phyloP scores from a whole-genome alignment of 2,888 invertebrate species.

The Sminthurinus aureus region DNA sequence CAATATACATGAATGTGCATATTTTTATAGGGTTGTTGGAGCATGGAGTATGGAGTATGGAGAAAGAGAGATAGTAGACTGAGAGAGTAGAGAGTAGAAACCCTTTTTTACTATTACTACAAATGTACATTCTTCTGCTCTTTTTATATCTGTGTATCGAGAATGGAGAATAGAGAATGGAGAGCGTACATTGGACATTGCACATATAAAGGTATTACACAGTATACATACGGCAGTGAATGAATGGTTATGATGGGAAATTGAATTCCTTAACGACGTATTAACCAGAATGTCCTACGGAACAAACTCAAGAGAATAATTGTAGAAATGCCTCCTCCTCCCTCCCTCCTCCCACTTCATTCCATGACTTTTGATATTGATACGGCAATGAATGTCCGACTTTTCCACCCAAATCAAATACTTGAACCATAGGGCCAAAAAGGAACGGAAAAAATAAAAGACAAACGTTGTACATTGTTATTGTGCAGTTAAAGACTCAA shows the following conservation, averaged over 20 bases:
- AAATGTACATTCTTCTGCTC: background rate
- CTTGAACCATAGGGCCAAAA: background rate
- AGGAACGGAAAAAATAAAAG: background rate
- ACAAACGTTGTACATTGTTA: background rate
- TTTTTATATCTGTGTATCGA: background rate
- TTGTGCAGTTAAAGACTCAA: background rate
- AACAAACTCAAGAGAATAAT: slow-evolving; percentile 43
- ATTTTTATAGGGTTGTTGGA: background rate
- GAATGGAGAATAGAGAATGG: no score
- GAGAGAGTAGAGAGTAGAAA: background rate
- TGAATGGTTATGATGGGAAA: slow-evolving; percentile 52
- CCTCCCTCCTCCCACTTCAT: no score
- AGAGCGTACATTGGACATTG: no score
- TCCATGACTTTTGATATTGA: slow-evolving; percentile 39
- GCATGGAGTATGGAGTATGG: background rate
- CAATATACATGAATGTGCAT: background rate
- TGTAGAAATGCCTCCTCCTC: slow-evolving; percentile 40
- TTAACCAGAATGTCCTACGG: slow-evolving; percentile 52
- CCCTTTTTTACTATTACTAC: background rate
- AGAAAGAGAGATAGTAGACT: background rate
- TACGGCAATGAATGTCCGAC: slow-evolving; percentile 48
- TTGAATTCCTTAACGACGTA: slow-evolving; percentile 53
- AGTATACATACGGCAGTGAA: slow-evolving; percentile 26
- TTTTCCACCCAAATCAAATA: slow-evolving; percentile 26
- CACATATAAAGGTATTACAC: background rate